Evolutionary conservation across 2,888 invertebrate species (phyloP).

Genomic region (Drosophila paranaensis): DNA sequence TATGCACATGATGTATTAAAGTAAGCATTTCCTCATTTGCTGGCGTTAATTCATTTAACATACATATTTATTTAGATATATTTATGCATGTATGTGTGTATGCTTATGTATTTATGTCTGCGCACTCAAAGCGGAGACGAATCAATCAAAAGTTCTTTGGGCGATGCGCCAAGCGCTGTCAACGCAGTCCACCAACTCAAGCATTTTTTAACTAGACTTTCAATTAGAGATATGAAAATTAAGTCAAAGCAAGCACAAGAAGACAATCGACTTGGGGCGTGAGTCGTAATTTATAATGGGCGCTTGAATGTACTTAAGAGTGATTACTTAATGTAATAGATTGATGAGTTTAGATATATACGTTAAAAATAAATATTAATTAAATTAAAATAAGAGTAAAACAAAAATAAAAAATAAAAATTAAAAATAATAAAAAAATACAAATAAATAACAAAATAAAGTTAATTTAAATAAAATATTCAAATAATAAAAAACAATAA

Average conservation of each 20-base stretch:
- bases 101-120: neutral
- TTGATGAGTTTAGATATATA: neutral
- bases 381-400: too few species aligned
- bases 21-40: slow-evolving; percentile 73
- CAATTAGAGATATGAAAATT: slow-evolving; percentile 13
- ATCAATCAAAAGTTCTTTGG: slow-evolving; percentile 37
- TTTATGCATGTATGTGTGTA: neutral
- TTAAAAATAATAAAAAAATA: too few species aligned
- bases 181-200: slow-evolving; percentile 21
- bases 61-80: neutral
- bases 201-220: slow-evolving; percentile 15
- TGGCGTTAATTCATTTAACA: slow-evolving; percentile 31
- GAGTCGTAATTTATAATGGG: neutral
- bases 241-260: neutral
- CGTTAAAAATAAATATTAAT: too few species aligned
- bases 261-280: neutral
- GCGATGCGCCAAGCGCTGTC: slow-evolving; percentile 5
- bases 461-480: too few species aligned
- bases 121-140: slow-evolving; percentile 5
- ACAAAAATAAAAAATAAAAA: neutral
- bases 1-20: slow-evolving; percentile 57
- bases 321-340: too few species aligned
- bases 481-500: too few species aligned
- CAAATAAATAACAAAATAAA: too few species aligned
- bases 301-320: neutral